Conservation (phyloP, 2,888 invertebrate species). For the Lymantria monacha region DNA sequence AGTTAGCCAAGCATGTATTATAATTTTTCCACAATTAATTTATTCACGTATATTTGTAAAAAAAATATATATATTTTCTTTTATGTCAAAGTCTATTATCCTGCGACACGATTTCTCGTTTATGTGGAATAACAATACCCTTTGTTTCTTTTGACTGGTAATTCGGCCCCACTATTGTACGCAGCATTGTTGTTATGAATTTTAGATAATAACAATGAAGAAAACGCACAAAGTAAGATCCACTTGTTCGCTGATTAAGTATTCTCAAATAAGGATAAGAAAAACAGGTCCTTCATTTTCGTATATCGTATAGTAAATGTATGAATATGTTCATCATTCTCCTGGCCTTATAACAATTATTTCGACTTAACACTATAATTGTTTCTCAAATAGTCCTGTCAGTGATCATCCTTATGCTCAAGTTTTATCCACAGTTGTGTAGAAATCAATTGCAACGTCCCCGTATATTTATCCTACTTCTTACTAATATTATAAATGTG, state of each 20-base stretch:
- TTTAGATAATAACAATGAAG: conserved; percentile 16
- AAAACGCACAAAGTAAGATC: conserved; percentile 1
- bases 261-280: not conserved
- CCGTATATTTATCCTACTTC: no score
- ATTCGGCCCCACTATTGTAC: conserved; percentile 41
- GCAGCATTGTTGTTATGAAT: conserved; percentile 16
- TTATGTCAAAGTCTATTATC: conserved; percentile 51
- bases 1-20: no score
- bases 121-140: conserved; percentile 37
- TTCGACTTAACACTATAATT: no score
- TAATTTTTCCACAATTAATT: no score
- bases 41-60: no score
- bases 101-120: conserved; percentile 50
- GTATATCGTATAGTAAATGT: not conserved
- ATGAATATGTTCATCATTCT: no score
- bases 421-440: no score
- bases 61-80: conserved; percentile 28
- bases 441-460: no score
- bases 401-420: no score
- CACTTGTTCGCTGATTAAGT: conserved; percentile 1
- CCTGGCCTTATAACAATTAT: no score
- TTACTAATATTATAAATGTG: no score
- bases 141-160: conserved; percentile 54
- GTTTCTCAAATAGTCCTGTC: no score
- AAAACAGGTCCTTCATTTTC: not conserved